A percentile compares a stretch with the other conserved stretches of the same genome.
phyloP scores from a whole-genome alignment of 2,888 invertebrate genomes.

The Epinotia brunnichana region DNA sequence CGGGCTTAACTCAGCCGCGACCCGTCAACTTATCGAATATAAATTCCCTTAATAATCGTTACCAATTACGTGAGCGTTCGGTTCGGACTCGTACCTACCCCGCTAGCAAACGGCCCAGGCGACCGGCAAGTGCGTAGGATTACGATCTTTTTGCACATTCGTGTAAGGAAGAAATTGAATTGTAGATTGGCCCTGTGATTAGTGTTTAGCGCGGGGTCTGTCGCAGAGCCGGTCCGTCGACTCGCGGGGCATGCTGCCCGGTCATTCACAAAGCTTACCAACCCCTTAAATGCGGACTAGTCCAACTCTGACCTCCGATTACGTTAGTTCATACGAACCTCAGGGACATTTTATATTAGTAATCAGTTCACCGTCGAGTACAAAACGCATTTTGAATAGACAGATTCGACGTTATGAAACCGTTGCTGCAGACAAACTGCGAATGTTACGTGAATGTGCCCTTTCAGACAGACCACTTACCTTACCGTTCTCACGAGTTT shows the following conservation, averaged over 20 bases:
- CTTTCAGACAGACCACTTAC: constrained; percentile 30
- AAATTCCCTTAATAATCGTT: constrained; percentile 79
- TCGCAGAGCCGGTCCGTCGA: constrained; percentile 61
- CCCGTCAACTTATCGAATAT: constrained; percentile 77
- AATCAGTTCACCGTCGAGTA: not conserved
- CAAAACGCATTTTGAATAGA: constrained; percentile 1
- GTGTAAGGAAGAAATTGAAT: constrained; percentile 71
- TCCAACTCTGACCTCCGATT: not conserved
- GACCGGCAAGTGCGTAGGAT: constrained; percentile 63
- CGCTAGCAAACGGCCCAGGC: constrained; percentile 62
- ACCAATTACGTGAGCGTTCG: constrained; percentile 77
- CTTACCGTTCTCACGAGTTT: constrained; percentile 27
- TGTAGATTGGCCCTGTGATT: constrained; percentile 64
- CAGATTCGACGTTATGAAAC: constrained; percentile 70
- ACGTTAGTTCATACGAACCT: not conserved
- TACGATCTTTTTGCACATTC: constrained; percentile 70
- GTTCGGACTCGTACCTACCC: constrained; percentile 71
- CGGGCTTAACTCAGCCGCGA: constrained; percentile 70
- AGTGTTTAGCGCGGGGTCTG: constrained; percentile 55
- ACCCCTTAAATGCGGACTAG: not conserved
- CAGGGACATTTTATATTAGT: not conserved
- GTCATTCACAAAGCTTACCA: not conserved
- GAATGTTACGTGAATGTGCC: constrained; percentile 48
- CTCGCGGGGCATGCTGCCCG: constrained; percentile 57
- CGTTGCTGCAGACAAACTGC: constrained; percentile 65